phyloP scores from a whole-genome alignment of 1,140 invertebrate species.

The Luehdorfia chinensis region DNA sequence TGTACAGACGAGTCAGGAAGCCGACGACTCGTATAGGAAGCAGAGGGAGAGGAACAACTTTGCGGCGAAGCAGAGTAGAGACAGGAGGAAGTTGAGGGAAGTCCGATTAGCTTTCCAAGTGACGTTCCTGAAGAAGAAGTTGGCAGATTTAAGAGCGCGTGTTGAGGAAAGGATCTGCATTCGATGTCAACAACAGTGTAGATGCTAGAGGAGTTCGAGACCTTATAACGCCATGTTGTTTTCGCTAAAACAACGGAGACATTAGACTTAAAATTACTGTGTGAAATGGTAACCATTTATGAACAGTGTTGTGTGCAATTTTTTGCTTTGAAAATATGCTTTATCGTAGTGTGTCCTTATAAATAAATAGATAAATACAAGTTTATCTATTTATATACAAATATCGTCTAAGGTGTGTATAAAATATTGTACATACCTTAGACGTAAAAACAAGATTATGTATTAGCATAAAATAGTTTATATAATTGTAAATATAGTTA shows the following conservation, averaged over 20 bases:
- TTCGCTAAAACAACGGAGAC: no score
- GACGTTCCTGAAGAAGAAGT: conserved; percentile 77
- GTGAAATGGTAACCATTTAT: no score
- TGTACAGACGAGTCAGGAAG: conserved; percentile 73
- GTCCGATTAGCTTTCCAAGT: conserved; percentile 94
- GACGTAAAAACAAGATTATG: no score
- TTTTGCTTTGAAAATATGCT: background rate
- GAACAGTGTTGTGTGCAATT: conserved; percentile 7
- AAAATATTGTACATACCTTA: no score
- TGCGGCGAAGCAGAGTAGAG: conserved; percentile 95
- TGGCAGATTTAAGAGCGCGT: conserved; percentile 23
- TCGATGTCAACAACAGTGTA: conserved; percentile 18
- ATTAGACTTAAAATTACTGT: no score
- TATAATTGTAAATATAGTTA: no score
- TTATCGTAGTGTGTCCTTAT: background rate
- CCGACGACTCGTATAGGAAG: conserved; percentile 89
- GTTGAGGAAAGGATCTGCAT: conserved; percentile 21
- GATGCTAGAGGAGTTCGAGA: background rate
- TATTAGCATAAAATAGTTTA: no score
- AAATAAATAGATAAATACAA: background rate
- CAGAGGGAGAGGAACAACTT: conserved; percentile 95
- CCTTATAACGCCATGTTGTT: no score
- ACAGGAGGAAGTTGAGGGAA: conserved; percentile 92
- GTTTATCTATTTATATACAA: background rate
- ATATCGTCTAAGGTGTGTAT: no score